These are phyloP conservation scores for Erythrocercus mccallii DNA, from an alignment of 2,113 vertebrate genomes.

Conservation along the genomic window DNA sequence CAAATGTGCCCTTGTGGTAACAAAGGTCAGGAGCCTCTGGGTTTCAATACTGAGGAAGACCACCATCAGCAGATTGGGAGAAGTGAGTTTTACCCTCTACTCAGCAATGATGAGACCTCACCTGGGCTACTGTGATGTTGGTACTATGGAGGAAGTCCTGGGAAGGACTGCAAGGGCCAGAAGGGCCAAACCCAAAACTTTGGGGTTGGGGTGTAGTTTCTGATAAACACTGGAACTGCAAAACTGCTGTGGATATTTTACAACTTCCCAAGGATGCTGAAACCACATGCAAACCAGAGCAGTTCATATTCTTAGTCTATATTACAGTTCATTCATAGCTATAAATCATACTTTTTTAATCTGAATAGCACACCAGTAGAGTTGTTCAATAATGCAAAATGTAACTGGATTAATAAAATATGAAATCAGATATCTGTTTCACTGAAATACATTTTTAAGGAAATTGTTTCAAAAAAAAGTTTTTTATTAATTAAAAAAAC, in stretches of 20 bases:
- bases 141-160: background rate
- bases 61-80: fast-evolving
- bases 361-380: background rate
- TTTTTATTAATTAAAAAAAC: background rate
- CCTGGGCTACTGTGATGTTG: background rate
- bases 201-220: background rate
- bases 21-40: fast-evolving
- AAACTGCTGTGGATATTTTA: background rate
- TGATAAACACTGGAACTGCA: background rate
- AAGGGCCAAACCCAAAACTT: background rate
- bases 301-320: background rate
- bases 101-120: background rate
- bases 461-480: background rate
- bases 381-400: background rate
- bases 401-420: background rate
- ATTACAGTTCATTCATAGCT: background rate
- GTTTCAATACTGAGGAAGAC: background rate
- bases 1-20: background rate
- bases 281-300: background rate
- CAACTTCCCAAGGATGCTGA: background rate
- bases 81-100: background rate
- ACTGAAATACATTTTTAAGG: background rate
- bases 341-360: background rate
- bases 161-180: background rate
- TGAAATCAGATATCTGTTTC: background rate